phyloP scores from a whole-genome alignment of 1,140 invertebrate species.

The Drosophila leontia region DNA sequence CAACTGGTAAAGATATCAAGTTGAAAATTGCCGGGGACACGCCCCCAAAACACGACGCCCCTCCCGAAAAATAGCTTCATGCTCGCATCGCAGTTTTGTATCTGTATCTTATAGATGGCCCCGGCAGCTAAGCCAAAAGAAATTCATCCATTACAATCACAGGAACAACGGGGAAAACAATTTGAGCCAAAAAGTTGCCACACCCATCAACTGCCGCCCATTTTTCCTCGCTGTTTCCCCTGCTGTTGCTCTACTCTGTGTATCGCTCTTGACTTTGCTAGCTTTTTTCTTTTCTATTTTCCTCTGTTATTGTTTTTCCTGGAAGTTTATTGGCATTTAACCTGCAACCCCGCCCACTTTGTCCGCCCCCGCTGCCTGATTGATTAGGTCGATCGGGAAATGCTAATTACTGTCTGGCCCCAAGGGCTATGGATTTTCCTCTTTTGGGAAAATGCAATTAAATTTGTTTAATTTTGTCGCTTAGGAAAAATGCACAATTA shows the following conservation, averaged over 20 bases:
- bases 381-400: conserved; percentile 71
- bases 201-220: conserved; percentile 28
- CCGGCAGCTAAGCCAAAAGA: conserved; percentile 44
- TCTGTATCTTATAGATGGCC: conserved; percentile 39
- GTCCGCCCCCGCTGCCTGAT: conserved; percentile 19
- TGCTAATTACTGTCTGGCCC: conserved; percentile 69
- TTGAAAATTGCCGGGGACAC: conserved; percentile 55
- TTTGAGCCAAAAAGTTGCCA: conserved; percentile 48
- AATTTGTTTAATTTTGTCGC: conserved; percentile 37
- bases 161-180: conserved; percentile 52
- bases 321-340: conserved; percentile 53
- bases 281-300: conserved; percentile 12
- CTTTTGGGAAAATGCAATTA: conserved; percentile 42
- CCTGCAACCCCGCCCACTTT: conserved; percentile 18
- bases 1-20: conserved; percentile 58
- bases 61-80: conserved; percentile 30
- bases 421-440: conserved; percentile 17
- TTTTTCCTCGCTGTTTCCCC: neutral
- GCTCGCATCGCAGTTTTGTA: conserved; percentile 24
- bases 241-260: conserved; percentile 45
- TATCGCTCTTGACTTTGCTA: conserved; percentile 62
- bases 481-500: neutral
- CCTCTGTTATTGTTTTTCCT: conserved; percentile 36
- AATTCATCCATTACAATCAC: conserved; percentile 54
- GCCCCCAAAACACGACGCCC: conserved; percentile 53